Evolutionary conservation across 2,888 invertebrate genomes (phyloP), one percentile per base, ranked within the genome.

Genomic region (Drosophila conformis): DNA sequence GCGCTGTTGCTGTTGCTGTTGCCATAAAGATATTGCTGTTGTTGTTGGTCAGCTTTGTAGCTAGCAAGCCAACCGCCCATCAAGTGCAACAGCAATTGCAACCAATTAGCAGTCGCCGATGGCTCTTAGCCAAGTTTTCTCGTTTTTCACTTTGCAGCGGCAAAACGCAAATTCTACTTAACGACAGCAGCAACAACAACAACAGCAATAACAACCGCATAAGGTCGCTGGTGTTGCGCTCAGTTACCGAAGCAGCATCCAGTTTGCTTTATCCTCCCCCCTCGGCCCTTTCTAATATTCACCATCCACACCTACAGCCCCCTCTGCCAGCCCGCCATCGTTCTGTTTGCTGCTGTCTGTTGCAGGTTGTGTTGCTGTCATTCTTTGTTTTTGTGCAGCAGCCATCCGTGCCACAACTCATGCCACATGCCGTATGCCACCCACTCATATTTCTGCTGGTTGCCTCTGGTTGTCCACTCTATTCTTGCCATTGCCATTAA

Each of bases 101-200:
- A 64, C 69, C 78, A 78, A 78, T 78, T 78, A 80, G 76, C 80
- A 69, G 49, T 56, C 51, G 69, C 80, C 62, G 66, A 54, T 53
- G 69, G 72, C 60, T 42, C 80, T 80, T 79, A 59, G 63, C 18
- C 29, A 38, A 76, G 69, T 80, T 80, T 76, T 79, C 69, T 76
- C 65, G 63, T 76, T 79, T 76, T 76, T 80, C 76, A 62, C 67
- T 76, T 80, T 65, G 61, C 67, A 68, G 66, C 69, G 69, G 54
- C 73, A 76, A 76, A 69, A 79, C 80, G 79, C 65, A 73, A 80
- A 78, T 76, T 76, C 80, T 69, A 61, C 65, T 63, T 71, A 65
- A 59, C 68, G 59, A 46, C 57, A 72, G 59, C 57, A 67, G 48
- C 51, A 65, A 53, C 68, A 38, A 13, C 25, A 40, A n/a, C 21